phyloP scores from a whole-genome alignment of 2,888 invertebrate genomes.

The Tinea trinotella region DNA sequence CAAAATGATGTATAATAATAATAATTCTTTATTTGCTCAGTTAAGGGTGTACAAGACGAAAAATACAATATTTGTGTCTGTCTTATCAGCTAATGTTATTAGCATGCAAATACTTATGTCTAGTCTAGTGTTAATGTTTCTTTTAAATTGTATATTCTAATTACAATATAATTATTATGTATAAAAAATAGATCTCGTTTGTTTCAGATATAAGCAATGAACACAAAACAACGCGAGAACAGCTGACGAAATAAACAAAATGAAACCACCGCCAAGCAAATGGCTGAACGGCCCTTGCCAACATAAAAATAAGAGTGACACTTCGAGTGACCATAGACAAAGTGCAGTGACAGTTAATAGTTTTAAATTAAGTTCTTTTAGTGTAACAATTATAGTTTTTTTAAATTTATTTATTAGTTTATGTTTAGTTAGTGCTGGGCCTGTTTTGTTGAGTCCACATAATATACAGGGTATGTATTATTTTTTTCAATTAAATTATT shows the following conservation, averaged over 20 bases:
- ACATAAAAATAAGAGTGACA: conserved; percentile 5
- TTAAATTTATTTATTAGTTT: conserved; percentile 45
- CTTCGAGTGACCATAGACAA: neutral
- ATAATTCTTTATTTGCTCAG: no score
- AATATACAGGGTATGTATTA: conserved; percentile 53
- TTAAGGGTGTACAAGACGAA: no score
- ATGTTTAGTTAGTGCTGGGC: conserved; percentile 46
- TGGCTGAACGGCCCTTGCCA: conserved; percentile 46
- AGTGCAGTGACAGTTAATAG: neutral
- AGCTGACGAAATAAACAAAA: conserved; percentile 27
- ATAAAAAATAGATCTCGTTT: neutral
- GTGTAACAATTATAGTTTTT: conserved; percentile 47
- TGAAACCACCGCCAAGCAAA: conserved; percentile 52
- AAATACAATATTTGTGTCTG: no score
- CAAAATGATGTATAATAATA: no score
- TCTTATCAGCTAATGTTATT: no score
- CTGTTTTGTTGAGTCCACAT: conserved; percentile 55
- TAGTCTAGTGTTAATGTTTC: no score
- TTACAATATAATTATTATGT: no score
- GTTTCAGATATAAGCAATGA: conserved; percentile 9
- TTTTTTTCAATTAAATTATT: no score
- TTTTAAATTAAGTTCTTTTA: conserved; percentile 22
- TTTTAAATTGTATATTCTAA: no score
- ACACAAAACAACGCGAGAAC: neutral
- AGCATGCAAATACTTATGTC: no score